Conservation (phyloP, 2,797 vertebrate species). For the Hoplostethus mediterraneus region DNA sequence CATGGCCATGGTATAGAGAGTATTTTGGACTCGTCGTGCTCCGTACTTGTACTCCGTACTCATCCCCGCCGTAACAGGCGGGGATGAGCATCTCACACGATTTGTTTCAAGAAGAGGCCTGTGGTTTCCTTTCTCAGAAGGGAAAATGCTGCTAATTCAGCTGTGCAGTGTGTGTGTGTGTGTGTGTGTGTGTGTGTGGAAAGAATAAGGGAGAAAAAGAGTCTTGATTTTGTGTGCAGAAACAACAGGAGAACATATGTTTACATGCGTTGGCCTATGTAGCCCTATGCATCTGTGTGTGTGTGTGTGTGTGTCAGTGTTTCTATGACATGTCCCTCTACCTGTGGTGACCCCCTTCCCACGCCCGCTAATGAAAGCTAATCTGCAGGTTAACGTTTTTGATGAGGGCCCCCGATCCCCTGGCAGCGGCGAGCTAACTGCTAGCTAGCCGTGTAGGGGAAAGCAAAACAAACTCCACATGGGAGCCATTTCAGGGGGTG, state of each 20-base stretch:
- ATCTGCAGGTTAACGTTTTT: conserved; percentile 33
- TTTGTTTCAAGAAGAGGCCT: conserved; percentile 3
- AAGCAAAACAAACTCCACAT: conserved; percentile 66
- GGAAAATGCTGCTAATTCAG: neutral
- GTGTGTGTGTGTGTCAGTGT: no score
- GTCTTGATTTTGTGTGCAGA: no score
- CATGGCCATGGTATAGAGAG: neutral
- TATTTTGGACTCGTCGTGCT: no score
- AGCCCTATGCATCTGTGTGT: no score
- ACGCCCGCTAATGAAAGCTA: conserved; percentile 1
- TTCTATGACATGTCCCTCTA: conserved; percentile 24
- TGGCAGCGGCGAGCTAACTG: conserved; percentile 30
- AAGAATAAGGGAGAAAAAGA: no score
- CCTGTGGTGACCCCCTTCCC: conserved; percentile 15
- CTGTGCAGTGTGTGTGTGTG: neutral
- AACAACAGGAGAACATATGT: no score
- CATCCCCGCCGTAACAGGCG: conserved; percentile 6
- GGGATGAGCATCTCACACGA: neutral
- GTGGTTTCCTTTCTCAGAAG: no score
- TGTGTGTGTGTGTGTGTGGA: conserved; percentile 2
- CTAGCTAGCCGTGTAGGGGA: conserved; percentile 10
- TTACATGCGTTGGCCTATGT: no score
- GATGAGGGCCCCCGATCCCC: neutral
- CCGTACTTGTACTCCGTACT: neutral
- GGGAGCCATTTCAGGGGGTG: conserved; percentile 62